Conservation (phyloP, 2,888 invertebrate species). For the Eucriotettix oculatus region DNA sequence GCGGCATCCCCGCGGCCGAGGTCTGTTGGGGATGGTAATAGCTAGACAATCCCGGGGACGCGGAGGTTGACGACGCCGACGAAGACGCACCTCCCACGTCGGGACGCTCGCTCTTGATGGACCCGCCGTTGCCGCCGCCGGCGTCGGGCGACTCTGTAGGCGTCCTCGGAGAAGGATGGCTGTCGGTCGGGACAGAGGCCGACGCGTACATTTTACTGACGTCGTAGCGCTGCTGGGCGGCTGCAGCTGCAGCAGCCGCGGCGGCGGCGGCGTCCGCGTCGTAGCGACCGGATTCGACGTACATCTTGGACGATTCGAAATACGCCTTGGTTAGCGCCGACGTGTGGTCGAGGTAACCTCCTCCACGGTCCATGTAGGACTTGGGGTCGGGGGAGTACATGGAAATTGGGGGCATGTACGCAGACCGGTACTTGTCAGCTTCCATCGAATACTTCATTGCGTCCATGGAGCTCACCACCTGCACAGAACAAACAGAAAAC, state of each 20-base stretch:
- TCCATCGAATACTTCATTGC: conserved; percentile 64
- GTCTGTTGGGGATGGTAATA: conserved; percentile 26
- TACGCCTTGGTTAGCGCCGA: conserved; percentile 54
- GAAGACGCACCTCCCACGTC: conserved; percentile 24
- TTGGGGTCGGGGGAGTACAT: conserved; percentile 61
- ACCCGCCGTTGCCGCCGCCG: conserved; percentile 16
- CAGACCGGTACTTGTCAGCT: conserved; percentile 55
- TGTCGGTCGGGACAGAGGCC: not conserved
- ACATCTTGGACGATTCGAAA: conserved; percentile 48
- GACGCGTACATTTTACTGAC: not conserved
- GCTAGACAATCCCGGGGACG: conserved; percentile 39
- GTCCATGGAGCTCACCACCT: conserved; percentile 61
- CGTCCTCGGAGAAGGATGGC: conserved; percentile 30
- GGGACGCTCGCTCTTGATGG: conserved; percentile 3
- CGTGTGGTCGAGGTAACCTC: conserved; percentile 46
- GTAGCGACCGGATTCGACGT: conserved; percentile 30
- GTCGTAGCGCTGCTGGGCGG: conserved; percentile 2
- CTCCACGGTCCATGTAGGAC: conserved; percentile 35
- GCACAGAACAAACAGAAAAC: conserved; percentile 14
- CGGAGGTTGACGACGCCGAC: conserved; percentile 37
- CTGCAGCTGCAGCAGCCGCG: conserved; percentile 11
- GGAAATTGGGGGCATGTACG: conserved; percentile 46
- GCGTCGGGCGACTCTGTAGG: conserved; percentile 32
- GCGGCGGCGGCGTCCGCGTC: conserved; percentile 34
- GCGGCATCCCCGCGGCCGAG: conserved; percentile 6